A percentile compares a stretch with the other conserved stretches of the same genome.
These are phyloP conservation scores for Actinia equina DNA, from an alignment of 64 coral and sea anemone species.

Conservation along the genomic window DNA sequence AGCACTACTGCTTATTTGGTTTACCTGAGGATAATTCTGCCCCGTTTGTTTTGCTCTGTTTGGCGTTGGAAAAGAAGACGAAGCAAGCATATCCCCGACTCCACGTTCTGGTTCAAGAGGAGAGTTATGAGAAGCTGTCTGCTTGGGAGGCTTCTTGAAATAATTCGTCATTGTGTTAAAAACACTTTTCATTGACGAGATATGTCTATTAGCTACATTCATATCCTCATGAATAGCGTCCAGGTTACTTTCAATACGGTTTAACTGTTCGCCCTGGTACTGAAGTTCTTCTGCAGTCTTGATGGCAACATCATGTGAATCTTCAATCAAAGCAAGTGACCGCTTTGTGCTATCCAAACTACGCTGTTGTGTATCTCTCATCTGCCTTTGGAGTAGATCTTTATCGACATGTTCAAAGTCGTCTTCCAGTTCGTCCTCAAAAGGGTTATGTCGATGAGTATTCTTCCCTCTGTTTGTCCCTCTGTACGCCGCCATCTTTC, in stretches of 20 bases:
- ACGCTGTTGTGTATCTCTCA: conserved; percentile 51
- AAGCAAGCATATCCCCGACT: conserved; percentile 6
- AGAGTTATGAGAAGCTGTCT: conserved; percentile 1
- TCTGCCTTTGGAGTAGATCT: conserved; percentile 64
- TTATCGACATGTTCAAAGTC: conserved; percentile 70
- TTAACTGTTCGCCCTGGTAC: conserved; percentile 69
- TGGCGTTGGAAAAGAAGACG: neutral
- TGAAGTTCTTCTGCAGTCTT: conserved; percentile 79
- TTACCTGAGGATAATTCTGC: conserved; percentile 12
- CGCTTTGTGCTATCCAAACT: conserved; percentile 85
- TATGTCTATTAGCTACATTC: conserved; percentile 82
- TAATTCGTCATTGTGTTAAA: conserved; percentile 83
- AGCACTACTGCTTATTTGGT: neutral
- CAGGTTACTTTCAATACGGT: conserved; percentile 83
- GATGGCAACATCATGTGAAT: conserved; percentile 80
- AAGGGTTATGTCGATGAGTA: conserved; percentile 64
- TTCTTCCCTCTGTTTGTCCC: neutral
- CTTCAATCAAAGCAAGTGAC: conserved; percentile 89
- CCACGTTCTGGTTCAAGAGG: neutral
- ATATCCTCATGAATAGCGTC: conserved; percentile 74
- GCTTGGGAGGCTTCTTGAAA: conserved; percentile 83
- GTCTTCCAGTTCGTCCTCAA: conserved; percentile 68
- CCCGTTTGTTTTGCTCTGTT: neutral
- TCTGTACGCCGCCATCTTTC: conserved; percentile 70
- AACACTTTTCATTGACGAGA: conserved; percentile 87